These are phyloP conservation scores for Xylocampa areola DNA, from an alignment of 2,888 invertebrate species.

Conservation along the genomic window DNA sequence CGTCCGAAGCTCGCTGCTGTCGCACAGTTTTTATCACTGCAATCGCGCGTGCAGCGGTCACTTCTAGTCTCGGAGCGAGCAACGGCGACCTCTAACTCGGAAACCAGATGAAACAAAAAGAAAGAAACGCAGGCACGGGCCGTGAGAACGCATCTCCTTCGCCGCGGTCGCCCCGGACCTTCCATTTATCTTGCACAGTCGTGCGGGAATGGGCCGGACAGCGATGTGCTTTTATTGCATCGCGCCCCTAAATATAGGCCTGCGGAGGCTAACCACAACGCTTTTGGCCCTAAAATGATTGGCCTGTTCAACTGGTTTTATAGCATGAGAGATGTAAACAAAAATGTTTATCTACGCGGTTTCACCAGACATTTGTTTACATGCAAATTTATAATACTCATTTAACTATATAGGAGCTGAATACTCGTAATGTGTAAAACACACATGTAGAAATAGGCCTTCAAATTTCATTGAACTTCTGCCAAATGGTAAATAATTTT, in stretches of 20 bases:
- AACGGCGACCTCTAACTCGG: constrained; percentile 86
- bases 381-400: no score
- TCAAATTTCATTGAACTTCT: constrained; percentile 26
- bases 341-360: constrained; percentile 28
- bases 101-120: constrained; percentile 86
- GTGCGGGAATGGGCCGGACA: constrained; percentile 87
- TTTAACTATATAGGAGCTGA: no score
- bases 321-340: constrained; percentile 58
- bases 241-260: constrained; percentile 87
- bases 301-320: constrained; percentile 70
- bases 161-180: constrained; percentile 75
- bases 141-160: constrained; percentile 88
- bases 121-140: constrained; percentile 85
- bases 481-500: constrained; percentile 32
- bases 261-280: constrained; percentile 78
- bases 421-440: no score
- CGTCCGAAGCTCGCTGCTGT: constrained; percentile 68
- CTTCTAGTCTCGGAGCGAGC: constrained; percentile 77
- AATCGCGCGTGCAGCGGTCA: constrained; percentile 85
- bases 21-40: constrained; percentile 80
- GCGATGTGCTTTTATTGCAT: constrained; percentile 88
- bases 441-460: not conserved
- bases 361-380: not conserved
- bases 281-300: constrained; percentile 81
- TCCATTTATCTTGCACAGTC: constrained; percentile 89